Base-by-base conservation (phyloP, 2,113 vertebrate species). In the Hippocampus comes region DNA sequence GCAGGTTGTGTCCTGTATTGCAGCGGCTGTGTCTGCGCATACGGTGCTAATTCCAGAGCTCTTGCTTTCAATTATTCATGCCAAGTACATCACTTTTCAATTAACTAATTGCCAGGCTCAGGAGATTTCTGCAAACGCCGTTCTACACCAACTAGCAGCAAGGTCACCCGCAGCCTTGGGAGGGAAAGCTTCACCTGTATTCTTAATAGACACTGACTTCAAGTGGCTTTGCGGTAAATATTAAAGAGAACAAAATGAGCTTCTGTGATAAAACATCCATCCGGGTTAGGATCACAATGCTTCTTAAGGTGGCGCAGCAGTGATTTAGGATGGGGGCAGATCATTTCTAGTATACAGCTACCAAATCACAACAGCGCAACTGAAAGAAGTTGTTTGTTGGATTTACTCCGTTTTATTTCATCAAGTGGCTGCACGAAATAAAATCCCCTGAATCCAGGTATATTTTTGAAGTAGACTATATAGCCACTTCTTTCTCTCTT, bases 51-150 rank as follows among this genome's bases (percentile, higher is more conserved):
- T 88, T 89, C 64, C 65, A 77, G 51, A 64, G 67, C 77, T 79
- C 66, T 69, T 74, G 69, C 67, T 38, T 69, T 91, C 12, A 88
- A 90, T 90, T 84, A 91, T 91, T 89, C 74, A 90, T 89, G 78
- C 63, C 60, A 74, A 82, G 78, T 82, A 88, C 90, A 90, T 87
- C 88, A 86, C 81, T 89, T 91, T 90, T 90, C 84, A 89, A 91
- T 91, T 84, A 90, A 89, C 81, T 87, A 90, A 90, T 87, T 89
- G 88, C 73, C 67, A 69, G 81, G 61, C 84, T 83, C 86, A 76
- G 77, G 85, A 86, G 87, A 82, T 78, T 75, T 84, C 64, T 75
- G 63, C 70, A 70, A 71, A 82, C 71, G 73, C 30, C 65, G 27
- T 63, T 42, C 41, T 11, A 43, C 63, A 43, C 41, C 11, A 11